Evolutionary conservation across 2,888 invertebrate species (phyloP).

Genomic region (Eristalinus sepulchralis): DNA sequence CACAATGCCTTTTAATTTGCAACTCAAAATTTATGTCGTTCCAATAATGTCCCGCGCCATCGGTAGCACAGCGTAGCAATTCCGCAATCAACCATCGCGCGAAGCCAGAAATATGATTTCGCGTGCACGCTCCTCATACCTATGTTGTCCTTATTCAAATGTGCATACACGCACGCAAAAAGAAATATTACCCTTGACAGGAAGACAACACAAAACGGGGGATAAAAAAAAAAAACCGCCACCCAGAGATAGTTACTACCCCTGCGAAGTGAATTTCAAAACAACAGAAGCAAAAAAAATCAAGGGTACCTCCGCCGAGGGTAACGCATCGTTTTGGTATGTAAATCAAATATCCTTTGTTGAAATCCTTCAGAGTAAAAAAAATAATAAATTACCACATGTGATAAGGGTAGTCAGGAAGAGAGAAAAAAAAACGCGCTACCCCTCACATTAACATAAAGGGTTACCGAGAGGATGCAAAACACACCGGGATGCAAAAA

Average conservation of each 20-base stretch:
- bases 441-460: constrained; percentile 73
- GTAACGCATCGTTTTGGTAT: constrained; percentile 80
- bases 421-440: constrained; percentile 75
- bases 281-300: constrained; percentile 38
- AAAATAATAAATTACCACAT: constrained; percentile 81
- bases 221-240: constrained; percentile 48
- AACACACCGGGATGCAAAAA: constrained; percentile 64
- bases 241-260: constrained; percentile 58
- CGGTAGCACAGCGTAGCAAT: constrained; percentile 45
- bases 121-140: constrained; percentile 17
- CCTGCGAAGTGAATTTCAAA: constrained; percentile 26
- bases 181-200: constrained; percentile 70
- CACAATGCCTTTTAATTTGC: constrained; percentile 72
- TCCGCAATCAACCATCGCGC: constrained; percentile 67
- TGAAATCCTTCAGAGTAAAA: constrained; percentile 75
- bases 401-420: constrained; percentile 74
- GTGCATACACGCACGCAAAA: constrained; percentile 62
- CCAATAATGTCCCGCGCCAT: constrained; percentile 42
- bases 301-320: constrained; percentile 70
- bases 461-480: constrained; percentile 63
- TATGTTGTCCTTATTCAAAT: constrained; percentile 64
- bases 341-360: constrained; percentile 81
- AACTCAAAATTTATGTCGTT: constrained; percentile 60
- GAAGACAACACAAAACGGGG: constrained; percentile 40
- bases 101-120: constrained; percentile 65